These are phyloP conservation scores for Herminia tarsipennalis DNA, from an alignment of 2,888 invertebrate species.

Conservation along the genomic window DNA sequence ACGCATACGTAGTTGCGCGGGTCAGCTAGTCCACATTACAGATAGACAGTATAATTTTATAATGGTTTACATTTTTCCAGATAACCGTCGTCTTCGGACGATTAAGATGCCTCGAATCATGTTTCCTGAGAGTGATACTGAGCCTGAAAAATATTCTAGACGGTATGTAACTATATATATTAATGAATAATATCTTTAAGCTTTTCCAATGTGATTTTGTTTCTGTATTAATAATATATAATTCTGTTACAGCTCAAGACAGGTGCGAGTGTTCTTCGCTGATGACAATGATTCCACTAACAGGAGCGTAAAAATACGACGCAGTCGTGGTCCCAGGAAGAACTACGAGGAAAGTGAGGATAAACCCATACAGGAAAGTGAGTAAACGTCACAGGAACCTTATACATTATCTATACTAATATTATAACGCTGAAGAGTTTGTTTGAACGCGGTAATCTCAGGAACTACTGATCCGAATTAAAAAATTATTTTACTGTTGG, in stretches of 20 bases:
- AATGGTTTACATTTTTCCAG: conserved; percentile 45
- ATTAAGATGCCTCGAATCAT: conserved; percentile 82
- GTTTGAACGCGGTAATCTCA: too few relatives aligned
- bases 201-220: too few relatives aligned
- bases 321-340: conserved; percentile 69
- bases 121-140: conserved; percentile 82
- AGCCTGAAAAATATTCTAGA: conserved; percentile 83
- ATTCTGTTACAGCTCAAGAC: conserved; percentile 65
- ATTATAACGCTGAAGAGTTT: too few relatives aligned
- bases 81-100: conserved; percentile 73
- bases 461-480: too few relatives aligned
- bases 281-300: conserved; percentile 73
- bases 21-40: too few relatives aligned
- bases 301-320: conserved; percentile 68
- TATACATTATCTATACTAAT: too few relatives aligned
- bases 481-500: too few relatives aligned
- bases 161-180: too few relatives aligned
- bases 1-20: too few relatives aligned
- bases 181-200: too few relatives aligned
- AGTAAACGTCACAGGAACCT: conserved; percentile 40
- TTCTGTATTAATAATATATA: too few relatives aligned
- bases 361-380: conserved; percentile 81
- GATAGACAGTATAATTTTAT: conserved; percentile 4
- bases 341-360: conserved; percentile 83
- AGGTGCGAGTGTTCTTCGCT: conserved; percentile 81